phyloP scores from a whole-genome alignment of 2,888 invertebrate species.

The Drosophila ustulata region DNA sequence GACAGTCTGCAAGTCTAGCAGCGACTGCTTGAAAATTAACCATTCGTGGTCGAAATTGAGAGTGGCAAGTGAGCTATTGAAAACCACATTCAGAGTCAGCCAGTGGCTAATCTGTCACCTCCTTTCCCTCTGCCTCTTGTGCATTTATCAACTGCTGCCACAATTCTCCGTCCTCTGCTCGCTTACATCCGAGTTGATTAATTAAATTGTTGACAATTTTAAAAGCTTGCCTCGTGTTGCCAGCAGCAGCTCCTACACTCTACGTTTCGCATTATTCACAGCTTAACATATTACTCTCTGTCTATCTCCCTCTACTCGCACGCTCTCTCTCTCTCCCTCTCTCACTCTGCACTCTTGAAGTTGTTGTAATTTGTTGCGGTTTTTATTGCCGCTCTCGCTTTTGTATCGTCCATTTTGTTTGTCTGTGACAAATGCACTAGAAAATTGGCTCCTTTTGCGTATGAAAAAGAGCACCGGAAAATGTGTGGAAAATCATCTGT shows the following conservation, averaged over 20 bases:
- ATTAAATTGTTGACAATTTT: slow-evolving; percentile 80
- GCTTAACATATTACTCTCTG: slow-evolving; percentile 57
- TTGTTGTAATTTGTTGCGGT: slow-evolving; percentile 43
- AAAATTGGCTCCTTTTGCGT: slow-evolving; percentile 64
- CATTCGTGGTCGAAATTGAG: slow-evolving; percentile 65
- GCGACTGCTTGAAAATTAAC: slow-evolving; percentile 53
- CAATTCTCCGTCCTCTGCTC: neutral
- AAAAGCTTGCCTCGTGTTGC: slow-evolving; percentile 60
- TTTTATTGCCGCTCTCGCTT: slow-evolving; percentile 45
- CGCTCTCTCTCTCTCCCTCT: slow-evolving; percentile 1
- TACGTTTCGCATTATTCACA: slow-evolving; percentile 67
- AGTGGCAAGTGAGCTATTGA: slow-evolving; percentile 12
- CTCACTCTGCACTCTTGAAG: neutral
- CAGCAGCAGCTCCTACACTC: slow-evolving; percentile 14
- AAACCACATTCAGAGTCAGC: slow-evolving; percentile 45
- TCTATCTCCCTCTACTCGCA: slow-evolving; percentile 3
- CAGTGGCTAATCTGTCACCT: slow-evolving; percentile 45
- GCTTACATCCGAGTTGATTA: slow-evolving; percentile 63
- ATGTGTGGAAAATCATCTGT: slow-evolving; percentile 36
- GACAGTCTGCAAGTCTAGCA: slow-evolving; percentile 6
- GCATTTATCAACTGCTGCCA: slow-evolving; percentile 40
- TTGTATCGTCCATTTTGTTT: slow-evolving; percentile 47
- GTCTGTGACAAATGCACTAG: slow-evolving; percentile 67
- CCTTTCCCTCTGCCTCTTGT: no score
- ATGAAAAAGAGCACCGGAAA: slow-evolving; percentile 21